Evolutionary conservation across 2,113 vertebrate genomes (phyloP).

Genomic region (Rhinolophus sinicus): DNA sequence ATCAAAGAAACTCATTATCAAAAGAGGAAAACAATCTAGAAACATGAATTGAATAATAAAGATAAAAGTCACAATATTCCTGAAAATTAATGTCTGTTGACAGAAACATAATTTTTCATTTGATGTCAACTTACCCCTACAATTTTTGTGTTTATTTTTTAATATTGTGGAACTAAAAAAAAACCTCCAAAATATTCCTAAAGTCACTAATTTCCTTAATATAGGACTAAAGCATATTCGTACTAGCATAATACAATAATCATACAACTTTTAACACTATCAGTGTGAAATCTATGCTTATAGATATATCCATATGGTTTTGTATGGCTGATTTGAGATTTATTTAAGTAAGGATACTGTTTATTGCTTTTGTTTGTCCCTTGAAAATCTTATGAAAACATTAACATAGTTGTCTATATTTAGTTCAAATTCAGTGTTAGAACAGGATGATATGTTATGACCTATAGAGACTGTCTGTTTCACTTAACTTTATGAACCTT

Average conservation of each 20-base stretch:
- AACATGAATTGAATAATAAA: neutral
- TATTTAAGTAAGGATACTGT: neutral
- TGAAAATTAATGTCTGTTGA: neutral
- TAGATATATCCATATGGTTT: neutral
- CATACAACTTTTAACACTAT: neutral
- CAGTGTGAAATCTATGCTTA: neutral
- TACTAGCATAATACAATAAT: neutral
- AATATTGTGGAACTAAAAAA: neutral
- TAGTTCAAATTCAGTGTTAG: neutral
- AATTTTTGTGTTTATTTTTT: constrained; percentile 1
- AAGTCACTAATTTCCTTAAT: neutral
- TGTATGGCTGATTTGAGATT: neutral
- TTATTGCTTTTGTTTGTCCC: neutral
- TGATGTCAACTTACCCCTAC: neutral
- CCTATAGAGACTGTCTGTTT: neutral
- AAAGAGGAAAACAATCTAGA: neutral
- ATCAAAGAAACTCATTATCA: neutral
- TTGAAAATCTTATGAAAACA: neutral
- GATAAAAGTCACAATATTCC: neutral
- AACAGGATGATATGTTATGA: neutral
- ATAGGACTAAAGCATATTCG: neutral
- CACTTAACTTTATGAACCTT: neutral
- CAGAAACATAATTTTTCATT: neutral
- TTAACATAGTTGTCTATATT: neutral
- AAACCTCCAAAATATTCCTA: neutral